Evolutionary conservation across 1,140 invertebrate species (phyloP).

Genomic region (Trichonephila clavipes): DNA sequence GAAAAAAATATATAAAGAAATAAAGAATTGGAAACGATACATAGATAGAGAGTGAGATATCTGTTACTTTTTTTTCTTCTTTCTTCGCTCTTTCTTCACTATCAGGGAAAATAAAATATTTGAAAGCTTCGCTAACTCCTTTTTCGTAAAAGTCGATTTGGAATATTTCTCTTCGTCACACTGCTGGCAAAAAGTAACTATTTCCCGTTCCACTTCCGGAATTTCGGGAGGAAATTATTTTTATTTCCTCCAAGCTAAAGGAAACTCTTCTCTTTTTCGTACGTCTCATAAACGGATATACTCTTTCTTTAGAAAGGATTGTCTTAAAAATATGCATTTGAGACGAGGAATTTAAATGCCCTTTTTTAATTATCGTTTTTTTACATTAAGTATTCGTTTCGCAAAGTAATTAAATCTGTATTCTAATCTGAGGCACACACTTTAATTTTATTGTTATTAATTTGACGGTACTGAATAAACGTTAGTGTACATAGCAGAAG

Average conservation of each 20-base stretch:
- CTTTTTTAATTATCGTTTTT: conserved; percentile 20
- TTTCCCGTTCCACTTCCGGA: conserved; percentile 18
- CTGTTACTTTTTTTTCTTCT: not conserved
- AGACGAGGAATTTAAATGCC: not conserved
- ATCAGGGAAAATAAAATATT: conserved; percentile 53
- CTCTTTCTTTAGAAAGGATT: conserved; percentile 22
- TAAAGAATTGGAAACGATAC: not conserved
- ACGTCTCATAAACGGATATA: not conserved
- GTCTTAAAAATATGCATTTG: not conserved
- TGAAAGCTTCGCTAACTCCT: conserved; percentile 44
- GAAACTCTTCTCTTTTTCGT: conserved; percentile 21
- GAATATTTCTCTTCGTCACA: conserved; percentile 27
- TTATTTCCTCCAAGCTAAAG: conserved; percentile 35
- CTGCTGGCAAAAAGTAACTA: conserved; percentile 44
- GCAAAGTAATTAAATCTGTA: conserved; percentile 18
- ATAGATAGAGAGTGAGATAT: not conserved
- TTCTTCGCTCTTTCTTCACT: not conserved
- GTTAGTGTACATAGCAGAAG: too few relatives aligned
- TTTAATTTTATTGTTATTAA: not conserved
- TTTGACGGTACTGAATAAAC: too few relatives aligned
- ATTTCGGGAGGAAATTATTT: conserved; percentile 36
- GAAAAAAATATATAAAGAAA: not conserved
- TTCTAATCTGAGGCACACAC: not conserved
- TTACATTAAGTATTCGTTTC: not conserved
- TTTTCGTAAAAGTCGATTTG: conserved; percentile 46